These are phyloP conservation scores for Phyllotreta cruciferae DNA, from an alignment of 2,888 invertebrate genomes.

Conservation along the genomic window DNA sequence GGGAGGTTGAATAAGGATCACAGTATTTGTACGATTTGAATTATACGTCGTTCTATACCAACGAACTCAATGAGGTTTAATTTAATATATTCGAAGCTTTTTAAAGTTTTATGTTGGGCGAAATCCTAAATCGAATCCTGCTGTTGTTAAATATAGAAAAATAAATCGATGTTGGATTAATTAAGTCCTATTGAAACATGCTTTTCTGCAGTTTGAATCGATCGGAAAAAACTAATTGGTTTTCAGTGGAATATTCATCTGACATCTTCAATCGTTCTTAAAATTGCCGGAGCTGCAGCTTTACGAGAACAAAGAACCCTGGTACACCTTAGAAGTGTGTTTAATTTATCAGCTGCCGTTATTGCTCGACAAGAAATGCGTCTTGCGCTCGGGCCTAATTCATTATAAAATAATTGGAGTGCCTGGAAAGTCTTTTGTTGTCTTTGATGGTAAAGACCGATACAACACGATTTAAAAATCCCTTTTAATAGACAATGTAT, in stretches of 20 bases:
- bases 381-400: constrained; percentile 43
- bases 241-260: neutral
- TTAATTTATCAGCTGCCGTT: constrained; percentile 33
- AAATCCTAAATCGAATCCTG: too few species aligned
- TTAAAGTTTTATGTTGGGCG: too few species aligned
- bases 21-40: too few species aligned
- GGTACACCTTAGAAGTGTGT: constrained; percentile 25
- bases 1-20: too few species aligned
- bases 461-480: constrained; percentile 52
- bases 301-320: constrained; percentile 25
- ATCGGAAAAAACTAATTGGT: constrained; percentile 16
- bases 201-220: too few species aligned
- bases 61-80: too few species aligned
- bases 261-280: constrained; percentile 4
- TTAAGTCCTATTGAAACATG: too few species aligned
- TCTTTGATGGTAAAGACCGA: constrained; percentile 51
- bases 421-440: constrained; percentile 49
- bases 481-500: constrained; percentile 30
- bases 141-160: too few species aligned
- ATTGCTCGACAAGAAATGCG: constrained; percentile 37
- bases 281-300: constrained; percentile 25
- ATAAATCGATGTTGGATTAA: too few species aligned
- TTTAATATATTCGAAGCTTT: too few species aligned
- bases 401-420: constrained; percentile 53
- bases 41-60: too few species aligned